phyloP scores from a whole-genome alignment of 2,888 invertebrate species.

The Globia sparganii region DNA sequence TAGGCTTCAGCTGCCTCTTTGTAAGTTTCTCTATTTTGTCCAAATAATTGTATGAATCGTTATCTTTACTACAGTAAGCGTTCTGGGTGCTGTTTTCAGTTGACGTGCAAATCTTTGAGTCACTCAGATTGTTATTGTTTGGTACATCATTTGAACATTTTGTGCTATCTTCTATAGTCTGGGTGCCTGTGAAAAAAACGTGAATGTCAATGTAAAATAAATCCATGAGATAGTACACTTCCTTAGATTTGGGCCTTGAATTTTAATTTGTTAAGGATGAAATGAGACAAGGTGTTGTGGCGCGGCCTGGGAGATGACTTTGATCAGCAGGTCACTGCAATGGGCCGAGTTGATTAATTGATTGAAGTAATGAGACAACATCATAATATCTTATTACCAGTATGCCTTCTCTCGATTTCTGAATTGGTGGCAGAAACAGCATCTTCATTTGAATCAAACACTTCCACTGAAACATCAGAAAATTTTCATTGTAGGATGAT shows the following conservation, averaged over 20 bases:
- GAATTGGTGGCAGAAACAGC: not conserved
- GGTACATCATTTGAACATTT: not conserved
- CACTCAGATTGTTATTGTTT: not conserved
- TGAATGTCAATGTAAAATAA: not conserved
- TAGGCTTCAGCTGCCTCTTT: slow-evolving; percentile 69
- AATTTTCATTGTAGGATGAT: not conserved
- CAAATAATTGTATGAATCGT: slow-evolving; percentile 43
- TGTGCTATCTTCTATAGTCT: slow-evolving; percentile 7
- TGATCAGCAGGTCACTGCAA: not conserved
- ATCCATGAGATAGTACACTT: not conserved
- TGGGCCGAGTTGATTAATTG: not conserved
- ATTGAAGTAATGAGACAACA: not conserved
- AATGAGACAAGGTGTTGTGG: not conserved
- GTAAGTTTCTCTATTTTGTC: slow-evolving; percentile 72
- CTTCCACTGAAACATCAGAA: slow-evolving; percentile 19
- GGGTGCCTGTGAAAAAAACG: slow-evolving; percentile 17
- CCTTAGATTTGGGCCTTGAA: too few relatives aligned
- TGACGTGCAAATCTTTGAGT: slow-evolving; percentile 5
- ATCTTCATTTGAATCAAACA: not conserved
- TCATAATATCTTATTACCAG: slow-evolving; percentile 17
- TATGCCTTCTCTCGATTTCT: not conserved
- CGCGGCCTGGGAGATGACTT: not conserved
- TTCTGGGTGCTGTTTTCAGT: not conserved
- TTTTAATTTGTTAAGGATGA: not conserved
- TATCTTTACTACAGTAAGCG: slow-evolving; percentile 4